Percentiles rank a stretch among this genome's conserved stretches.
phyloP scores from a whole-genome alignment of 2,113 vertebrate species.

The Calidris pugnax region DNA sequence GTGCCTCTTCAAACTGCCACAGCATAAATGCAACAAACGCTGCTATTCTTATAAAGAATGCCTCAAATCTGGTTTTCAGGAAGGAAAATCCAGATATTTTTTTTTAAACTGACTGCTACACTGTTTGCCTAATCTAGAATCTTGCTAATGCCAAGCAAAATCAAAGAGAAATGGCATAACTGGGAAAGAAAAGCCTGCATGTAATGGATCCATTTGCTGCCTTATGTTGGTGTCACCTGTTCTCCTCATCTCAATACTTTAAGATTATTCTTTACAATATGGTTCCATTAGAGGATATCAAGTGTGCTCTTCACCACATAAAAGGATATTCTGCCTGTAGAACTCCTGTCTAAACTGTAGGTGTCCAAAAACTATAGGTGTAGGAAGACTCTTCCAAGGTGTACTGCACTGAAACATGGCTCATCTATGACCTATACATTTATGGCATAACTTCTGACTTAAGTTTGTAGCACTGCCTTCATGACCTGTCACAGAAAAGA shows the following conservation, averaged over 20 bases:
- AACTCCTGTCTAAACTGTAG: no score
- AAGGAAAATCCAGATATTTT: neutral
- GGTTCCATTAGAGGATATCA: neutral
- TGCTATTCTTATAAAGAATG: neutral
- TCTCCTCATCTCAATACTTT: neutral
- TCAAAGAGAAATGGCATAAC: neutral
- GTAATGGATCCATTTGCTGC: neutral
- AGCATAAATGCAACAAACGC: neutral
- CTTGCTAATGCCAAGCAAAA: neutral
- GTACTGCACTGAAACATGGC: rapidly evolving
- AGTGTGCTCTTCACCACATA: neutral
- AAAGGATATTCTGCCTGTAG: constrained; percentile 18
- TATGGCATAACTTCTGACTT: neutral
- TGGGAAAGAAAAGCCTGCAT: neutral
- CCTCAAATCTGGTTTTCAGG: neutral
- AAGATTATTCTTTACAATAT: constrained; percentile 8
- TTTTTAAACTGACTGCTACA: neutral
- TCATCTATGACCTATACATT: rapidly evolving
- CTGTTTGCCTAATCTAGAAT: neutral
- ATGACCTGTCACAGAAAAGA: no score
- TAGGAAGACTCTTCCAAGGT: constrained; percentile 57
- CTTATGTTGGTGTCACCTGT: neutral
- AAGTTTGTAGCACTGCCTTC: neutral
- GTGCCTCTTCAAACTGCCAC: neutral
- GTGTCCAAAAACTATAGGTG: neutral